phyloP scores from a whole-genome alignment of 2,888 invertebrate genomes.

The Euphydryas editha region DNA sequence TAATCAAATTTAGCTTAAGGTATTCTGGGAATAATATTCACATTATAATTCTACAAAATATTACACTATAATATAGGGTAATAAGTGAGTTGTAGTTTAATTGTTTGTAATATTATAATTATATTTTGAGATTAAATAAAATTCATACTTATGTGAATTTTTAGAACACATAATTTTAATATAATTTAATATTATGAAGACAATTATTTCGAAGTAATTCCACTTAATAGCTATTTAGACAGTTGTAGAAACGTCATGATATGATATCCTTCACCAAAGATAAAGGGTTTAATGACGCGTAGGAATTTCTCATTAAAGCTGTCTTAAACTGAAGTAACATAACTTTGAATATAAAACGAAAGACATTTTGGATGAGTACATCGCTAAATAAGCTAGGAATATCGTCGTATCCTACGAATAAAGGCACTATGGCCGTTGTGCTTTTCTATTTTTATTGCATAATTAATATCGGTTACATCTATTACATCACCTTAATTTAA shows the following conservation, averaged over 20 bases:
- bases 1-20: no score
- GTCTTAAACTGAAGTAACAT: constrained; percentile 11
- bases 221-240: constrained; percentile 4
- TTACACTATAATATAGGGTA: no score
- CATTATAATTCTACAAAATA: no score
- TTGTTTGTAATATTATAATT: no score
- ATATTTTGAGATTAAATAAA: neutral
- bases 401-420: no score
- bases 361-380: neutral
- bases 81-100: no score
- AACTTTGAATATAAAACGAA: constrained; percentile 5
- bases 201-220: constrained; percentile 5
- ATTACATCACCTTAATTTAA: no score
- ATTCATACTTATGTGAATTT: neutral
- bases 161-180: neutral
- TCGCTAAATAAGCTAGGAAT: neutral
- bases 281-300: constrained; percentile 12
- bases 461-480: no score
- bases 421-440: no score
- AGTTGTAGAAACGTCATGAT: neutral
- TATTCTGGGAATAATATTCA: no score
- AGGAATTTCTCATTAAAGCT: constrained; percentile 23
- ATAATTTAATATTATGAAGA: neutral
- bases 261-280: constrained; percentile 7
- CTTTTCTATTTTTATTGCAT: no score